phyloP scores from a whole-genome alignment of 2,113 vertebrate genomes.

The Pavo muticus region DNA sequence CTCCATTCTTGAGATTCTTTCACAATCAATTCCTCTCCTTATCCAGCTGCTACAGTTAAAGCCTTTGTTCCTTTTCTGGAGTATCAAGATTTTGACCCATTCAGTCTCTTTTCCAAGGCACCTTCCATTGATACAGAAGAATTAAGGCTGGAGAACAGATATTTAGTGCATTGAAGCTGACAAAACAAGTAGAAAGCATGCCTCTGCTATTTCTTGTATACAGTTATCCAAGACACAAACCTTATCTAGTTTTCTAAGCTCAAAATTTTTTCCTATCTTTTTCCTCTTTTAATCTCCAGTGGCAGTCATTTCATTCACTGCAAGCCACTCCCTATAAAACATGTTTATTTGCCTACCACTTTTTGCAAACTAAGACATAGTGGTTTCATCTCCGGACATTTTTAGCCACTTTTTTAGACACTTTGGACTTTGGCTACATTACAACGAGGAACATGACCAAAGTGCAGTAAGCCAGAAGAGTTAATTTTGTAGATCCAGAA shows the following conservation, averaged over 20 bases:
- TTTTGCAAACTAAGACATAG: constrained; percentile 3
- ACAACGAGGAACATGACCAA: neutral
- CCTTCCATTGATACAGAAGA: neutral
- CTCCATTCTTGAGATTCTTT: constrained; percentile 59
- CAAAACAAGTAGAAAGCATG: neutral
- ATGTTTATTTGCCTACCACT: neutral
- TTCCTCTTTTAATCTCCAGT: constrained; percentile 17
- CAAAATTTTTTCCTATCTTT: neutral
- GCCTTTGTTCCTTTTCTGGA: neutral
- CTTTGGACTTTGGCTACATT: neutral
- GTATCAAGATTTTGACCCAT: neutral
- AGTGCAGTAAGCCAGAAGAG: neutral
- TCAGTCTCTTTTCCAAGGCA: neutral
- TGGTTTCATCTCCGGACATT: neutral
- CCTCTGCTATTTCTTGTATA: neutral
- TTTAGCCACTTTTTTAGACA: too few species aligned
- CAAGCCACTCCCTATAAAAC: neutral
- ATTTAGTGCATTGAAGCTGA: neutral
- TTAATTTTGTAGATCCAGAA: constrained; percentile 3
- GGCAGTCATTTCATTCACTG: neutral
- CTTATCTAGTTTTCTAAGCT: neutral
- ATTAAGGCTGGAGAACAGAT: neutral
- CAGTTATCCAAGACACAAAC: neutral
- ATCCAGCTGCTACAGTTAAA: constrained; percentile 7
- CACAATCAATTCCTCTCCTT: neutral